Evolutionary conservation across 2,888 invertebrate genomes (phyloP).

Genomic region (Phaedon cochleariae): DNA sequence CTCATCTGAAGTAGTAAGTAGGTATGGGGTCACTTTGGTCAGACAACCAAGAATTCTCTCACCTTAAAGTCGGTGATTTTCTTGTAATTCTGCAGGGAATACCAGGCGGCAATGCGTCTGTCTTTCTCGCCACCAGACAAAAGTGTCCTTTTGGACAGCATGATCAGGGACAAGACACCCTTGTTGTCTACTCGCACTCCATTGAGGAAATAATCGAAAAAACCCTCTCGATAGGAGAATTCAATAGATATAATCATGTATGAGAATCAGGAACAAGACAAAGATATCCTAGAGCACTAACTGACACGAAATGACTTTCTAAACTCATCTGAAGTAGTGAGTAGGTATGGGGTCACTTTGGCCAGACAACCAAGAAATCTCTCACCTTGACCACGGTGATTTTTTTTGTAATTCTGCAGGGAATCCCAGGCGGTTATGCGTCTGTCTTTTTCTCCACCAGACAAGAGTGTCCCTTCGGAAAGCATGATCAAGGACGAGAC

Average conservation of each 20-base stretch:
- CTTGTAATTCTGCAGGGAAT: slow-evolving; percentile 88
- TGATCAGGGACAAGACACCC: slow-evolving; percentile 85
- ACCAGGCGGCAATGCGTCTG: slow-evolving; percentile 91
- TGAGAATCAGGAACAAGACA: too few species aligned
- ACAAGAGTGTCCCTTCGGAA: slow-evolving; percentile 88
- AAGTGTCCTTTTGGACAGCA: slow-evolving; percentile 90
- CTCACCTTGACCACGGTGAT: slow-evolving; percentile 90
- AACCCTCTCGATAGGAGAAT: too few species aligned
- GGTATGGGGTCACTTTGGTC: too few species aligned
- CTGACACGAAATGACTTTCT: too few species aligned
- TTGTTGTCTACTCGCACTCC: too few species aligned
- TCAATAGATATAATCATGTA: too few species aligned
- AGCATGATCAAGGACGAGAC: slow-evolving; percentile 88
- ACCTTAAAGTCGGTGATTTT: slow-evolving; percentile 89
- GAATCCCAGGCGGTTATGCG: slow-evolving; percentile 94
- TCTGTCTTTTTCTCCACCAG: slow-evolving; percentile 89
- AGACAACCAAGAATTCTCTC: too few species aligned
- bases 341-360: not conserved
- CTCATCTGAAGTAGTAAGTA: not conserved
- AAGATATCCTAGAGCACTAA: too few species aligned
- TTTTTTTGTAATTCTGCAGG: slow-evolving; percentile 86
- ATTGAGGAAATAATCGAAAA: too few species aligned
- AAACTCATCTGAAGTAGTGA: not conserved
- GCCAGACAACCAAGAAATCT: too few species aligned
- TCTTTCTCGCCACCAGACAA: slow-evolving; percentile 92